phyloP scores from a whole-genome alignment of 2,113 vertebrate species.

The Tringa solitaria region DNA sequence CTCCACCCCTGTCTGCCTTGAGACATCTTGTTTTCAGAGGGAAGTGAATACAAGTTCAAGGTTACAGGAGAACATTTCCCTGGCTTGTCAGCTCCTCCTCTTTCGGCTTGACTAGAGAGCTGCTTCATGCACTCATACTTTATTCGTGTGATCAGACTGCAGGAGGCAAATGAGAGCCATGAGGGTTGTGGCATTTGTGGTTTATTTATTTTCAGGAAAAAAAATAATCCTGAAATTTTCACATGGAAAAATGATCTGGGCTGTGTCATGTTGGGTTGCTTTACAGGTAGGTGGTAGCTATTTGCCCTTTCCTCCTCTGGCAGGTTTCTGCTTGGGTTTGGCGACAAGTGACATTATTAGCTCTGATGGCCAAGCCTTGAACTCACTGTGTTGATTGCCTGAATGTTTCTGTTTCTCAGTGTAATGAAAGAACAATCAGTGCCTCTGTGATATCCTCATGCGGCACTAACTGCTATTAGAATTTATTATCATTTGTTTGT shows the following conservation, averaged over 20 bases:
- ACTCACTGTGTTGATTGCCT: conserved; percentile 29
- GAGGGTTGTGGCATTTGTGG: conserved; percentile 23
- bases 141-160: conserved; percentile 36
- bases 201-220: background rate
- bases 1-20: conserved; percentile 59
- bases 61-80: conserved; percentile 55
- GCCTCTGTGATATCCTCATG: conserved; percentile 11
- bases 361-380: conserved; percentile 30
- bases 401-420: conserved; percentile 41
- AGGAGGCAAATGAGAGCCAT: conserved; percentile 52
- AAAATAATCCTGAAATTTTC: background rate
- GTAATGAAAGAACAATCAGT: conserved; percentile 51
- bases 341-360: conserved; percentile 21
- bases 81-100: conserved; percentile 51
- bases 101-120: conserved; percentile 57
- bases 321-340: background rate
- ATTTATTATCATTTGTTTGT: conserved; percentile 43
- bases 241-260: background rate
- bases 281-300: background rate
- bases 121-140: conserved; percentile 26
- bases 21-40: conserved; percentile 67
- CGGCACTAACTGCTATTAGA: background rate
- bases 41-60: conserved; percentile 68
- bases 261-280: background rate
- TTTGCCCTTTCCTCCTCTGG: background rate